Conservation (phyloP, 2,888 invertebrate genomes). For the Caenorhabditis sp. region DNA sequence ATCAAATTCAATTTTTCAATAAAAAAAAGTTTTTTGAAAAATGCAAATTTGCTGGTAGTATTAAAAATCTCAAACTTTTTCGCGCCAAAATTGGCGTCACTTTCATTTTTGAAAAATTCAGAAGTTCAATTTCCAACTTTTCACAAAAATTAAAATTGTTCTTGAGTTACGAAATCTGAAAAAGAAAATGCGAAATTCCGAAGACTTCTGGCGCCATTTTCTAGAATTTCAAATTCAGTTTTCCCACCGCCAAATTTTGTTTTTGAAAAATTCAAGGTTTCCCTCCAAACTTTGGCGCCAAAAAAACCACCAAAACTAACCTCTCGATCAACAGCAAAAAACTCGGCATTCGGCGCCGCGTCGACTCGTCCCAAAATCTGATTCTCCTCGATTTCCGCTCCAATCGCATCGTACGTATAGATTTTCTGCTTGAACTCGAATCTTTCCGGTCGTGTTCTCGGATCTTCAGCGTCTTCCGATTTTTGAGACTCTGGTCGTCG, state of each 20-base stretch:
- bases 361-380: slow-evolving; percentile 43
- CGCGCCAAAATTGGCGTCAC: too few relatives aligned
- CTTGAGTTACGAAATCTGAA: too few relatives aligned
- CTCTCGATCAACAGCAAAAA: slow-evolving; percentile 48
- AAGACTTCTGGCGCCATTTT: too few relatives aligned
- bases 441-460: neutral
- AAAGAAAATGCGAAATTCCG: too few relatives aligned
- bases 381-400: slow-evolving; percentile 38
- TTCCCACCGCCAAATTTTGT: too few relatives aligned
- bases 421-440: slow-evolving; percentile 40
- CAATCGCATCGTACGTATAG: slow-evolving; percentile 42
- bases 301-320: slow-evolving; percentile 7
- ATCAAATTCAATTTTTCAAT: too few relatives aligned
- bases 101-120: too few relatives aligned
- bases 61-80: neutral
- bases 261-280: neutral
- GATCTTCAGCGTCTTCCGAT: neutral
- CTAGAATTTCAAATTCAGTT: too few relatives aligned
- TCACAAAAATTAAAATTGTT: too few relatives aligned
- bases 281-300: neutral
- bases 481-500: too few relatives aligned
- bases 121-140: too few relatives aligned
- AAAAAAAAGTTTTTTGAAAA: neutral
- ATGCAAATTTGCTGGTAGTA: neutral
- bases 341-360: slow-evolving; percentile 41